A percentile compares a stretch with the other conserved stretches of the same genome.
These are phyloP conservation scores for Musca vetustissima DNA, from an alignment of 1,140 invertebrate species.

Conservation along the genomic window DNA sequence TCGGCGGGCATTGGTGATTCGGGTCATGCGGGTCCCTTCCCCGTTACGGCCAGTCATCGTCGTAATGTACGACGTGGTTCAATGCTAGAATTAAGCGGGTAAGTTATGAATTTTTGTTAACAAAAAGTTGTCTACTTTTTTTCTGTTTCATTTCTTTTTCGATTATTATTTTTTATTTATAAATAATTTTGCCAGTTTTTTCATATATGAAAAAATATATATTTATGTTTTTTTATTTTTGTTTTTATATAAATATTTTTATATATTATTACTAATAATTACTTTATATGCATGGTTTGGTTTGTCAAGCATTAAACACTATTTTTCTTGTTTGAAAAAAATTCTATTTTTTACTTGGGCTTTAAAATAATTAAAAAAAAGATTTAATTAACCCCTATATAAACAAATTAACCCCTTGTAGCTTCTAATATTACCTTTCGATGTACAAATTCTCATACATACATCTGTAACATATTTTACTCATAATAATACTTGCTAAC, in stretches of 20 bases:
- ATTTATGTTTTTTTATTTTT: neutral
- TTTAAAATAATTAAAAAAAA: too few species aligned
- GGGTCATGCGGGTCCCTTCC: slow-evolving; percentile 49
- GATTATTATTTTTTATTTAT: slow-evolving; percentile 22
- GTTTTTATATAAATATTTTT: neutral
- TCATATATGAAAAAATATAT: neutral
- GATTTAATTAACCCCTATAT: too few species aligned
- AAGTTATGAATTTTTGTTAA: slow-evolving; percentile 53
- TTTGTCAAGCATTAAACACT: neutral
- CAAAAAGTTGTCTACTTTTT: slow-evolving; percentile 28
- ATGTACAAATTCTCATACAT: too few species aligned
- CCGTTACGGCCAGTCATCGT: slow-evolving; percentile 59
- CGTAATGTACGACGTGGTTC: slow-evolving; percentile 66
- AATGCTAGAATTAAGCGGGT: slow-evolving; percentile 70
- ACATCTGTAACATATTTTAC: too few species aligned
- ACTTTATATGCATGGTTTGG: neutral
- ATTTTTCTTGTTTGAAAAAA: neutral
- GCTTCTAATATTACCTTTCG: too few species aligned
- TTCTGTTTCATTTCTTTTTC: slow-evolving; percentile 31
- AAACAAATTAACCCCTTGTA: too few species aligned
- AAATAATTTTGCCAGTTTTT: neutral
- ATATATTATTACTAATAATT: neutral
- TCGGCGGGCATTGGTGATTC: slow-evolving; percentile 37
- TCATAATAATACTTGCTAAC: too few species aligned
- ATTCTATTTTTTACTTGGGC: neutral